These are phyloP conservation scores for Caprella mutica DNA, from an alignment of 2,888 invertebrate genomes.

Conservation along the genomic window DNA sequence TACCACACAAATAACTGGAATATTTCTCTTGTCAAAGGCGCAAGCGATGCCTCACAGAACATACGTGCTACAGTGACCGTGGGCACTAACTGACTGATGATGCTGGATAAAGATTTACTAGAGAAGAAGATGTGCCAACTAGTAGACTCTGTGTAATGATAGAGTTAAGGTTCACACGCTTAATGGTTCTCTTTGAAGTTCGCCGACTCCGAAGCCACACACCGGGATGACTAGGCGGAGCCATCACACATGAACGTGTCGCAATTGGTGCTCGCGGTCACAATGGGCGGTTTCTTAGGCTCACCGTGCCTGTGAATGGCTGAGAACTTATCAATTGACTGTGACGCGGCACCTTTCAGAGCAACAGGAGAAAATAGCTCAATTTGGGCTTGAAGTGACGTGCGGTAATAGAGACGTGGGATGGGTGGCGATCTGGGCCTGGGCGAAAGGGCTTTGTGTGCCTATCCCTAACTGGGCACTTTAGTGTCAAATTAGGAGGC, in stretches of 20 bases:
- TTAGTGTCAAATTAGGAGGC: background rate
- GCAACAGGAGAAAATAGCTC: conserved; percentile 33
- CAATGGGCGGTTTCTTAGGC: background rate
- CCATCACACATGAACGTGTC: background rate
- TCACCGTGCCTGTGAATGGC: conserved; percentile 11
- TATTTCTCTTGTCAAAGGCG: conserved; percentile 21
- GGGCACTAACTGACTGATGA: conserved; percentile 31
- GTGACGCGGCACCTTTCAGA: conserved; percentile 32
- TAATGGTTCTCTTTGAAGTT: conserved; percentile 34
- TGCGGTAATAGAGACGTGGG: conserved; percentile 34
- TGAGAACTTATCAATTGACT: conserved; percentile 27
- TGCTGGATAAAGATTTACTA: conserved; percentile 25
- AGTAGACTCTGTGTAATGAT: conserved; percentile 34
- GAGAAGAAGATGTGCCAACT: conserved; percentile 34
- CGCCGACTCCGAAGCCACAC: conserved; percentile 34
- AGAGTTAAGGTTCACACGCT: conserved; percentile 33
- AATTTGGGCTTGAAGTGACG: conserved; percentile 34
- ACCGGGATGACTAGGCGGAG: conserved; percentile 20
- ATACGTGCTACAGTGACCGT: conserved; percentile 22
- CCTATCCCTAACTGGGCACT: conserved; percentile 14
- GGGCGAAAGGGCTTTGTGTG: conserved; percentile 23
- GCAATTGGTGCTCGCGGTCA: background rate
- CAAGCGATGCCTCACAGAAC: conserved; percentile 27
- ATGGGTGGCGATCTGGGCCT: conserved; percentile 29
- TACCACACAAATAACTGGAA: no score